phyloP scores from a whole-genome alignment of 2,888 invertebrate genomes.

The Lochmaea crataegi region DNA sequence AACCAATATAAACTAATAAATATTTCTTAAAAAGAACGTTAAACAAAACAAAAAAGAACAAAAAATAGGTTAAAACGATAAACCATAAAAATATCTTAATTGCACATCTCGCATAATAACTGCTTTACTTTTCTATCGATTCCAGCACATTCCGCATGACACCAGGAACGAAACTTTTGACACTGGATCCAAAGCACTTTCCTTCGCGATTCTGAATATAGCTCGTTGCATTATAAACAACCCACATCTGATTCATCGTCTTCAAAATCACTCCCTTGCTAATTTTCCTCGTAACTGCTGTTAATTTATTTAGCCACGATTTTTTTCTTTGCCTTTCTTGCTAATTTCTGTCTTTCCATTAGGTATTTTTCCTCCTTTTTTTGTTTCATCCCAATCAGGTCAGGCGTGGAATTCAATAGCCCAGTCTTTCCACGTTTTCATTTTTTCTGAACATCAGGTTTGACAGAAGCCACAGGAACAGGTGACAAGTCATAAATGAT shows the following conservation, averaged over 20 bases:
- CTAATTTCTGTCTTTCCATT: not conserved
- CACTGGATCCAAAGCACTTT: not conserved
- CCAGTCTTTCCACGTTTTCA: too few relatives aligned
- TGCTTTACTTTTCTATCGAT: not conserved
- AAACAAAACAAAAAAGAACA: too few relatives aligned
- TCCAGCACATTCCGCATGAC: not conserved
- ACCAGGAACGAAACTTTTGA: not conserved
- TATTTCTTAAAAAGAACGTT: too few relatives aligned
- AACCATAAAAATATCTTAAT: too few relatives aligned
- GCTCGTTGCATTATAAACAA: constrained; percentile 34
- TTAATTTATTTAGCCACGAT: constrained; percentile 8
- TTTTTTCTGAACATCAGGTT: too few relatives aligned
- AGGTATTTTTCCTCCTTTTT: not conserved
- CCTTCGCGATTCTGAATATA: constrained; percentile 8
- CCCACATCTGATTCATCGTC: constrained; percentile 18
- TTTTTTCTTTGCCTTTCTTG: constrained; percentile 8
- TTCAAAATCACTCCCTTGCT: constrained; percentile 11
- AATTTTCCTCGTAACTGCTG: constrained; percentile 16
- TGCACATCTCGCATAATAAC: not conserved
- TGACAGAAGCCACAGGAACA: not conserved
- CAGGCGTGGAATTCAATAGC: too few relatives aligned
- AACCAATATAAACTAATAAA: too few relatives aligned
- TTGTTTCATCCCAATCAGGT: not conserved
- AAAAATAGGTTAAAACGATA: too few relatives aligned
- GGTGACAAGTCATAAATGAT: too few relatives aligned